Conservation (phyloP, 2,888 invertebrate genomes). For the Brachyopa scutellaris region DNA sequence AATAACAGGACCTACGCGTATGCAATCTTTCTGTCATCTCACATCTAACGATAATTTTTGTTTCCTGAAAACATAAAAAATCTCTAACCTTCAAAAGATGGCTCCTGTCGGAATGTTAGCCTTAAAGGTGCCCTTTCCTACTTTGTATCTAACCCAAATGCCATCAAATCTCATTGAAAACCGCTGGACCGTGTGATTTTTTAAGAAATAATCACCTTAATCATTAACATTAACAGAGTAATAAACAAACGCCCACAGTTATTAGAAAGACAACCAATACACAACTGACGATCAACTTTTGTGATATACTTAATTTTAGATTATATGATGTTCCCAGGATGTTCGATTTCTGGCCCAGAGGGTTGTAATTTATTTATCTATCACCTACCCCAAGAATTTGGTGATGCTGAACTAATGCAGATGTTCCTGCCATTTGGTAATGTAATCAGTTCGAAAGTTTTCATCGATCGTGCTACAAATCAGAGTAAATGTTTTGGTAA, state of each 20-base stretch:
- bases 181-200: slow-evolving; percentile 16
- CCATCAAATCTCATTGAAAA: too few relatives aligned
- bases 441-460: slow-evolving; percentile 99
- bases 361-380: slow-evolving; percentile 99
- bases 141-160: too few relatives aligned
- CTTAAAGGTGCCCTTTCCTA: too few relatives aligned
- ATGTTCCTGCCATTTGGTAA: slow-evolving; percentile 99
- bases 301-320: slow-evolving; percentile 84
- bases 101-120: too few relatives aligned
- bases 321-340: slow-evolving; percentile 91
- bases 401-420: slow-evolving; percentile 99
- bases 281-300: not conserved
- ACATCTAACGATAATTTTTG: too few relatives aligned
- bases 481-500: slow-evolving; percentile 99
- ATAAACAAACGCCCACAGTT: too few relatives aligned
- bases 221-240: not conserved
- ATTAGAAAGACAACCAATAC: not conserved
- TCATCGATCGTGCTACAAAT: slow-evolving; percentile 99
- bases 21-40: too few relatives aligned
- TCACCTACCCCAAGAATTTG: slow-evolving; percentile 99
- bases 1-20: too few relatives aligned
- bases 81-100: too few relatives aligned
- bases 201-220: slow-evolving; percentile 19
- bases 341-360: slow-evolving; percentile 98
- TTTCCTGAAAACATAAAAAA: too few relatives aligned